phyloP scores from a whole-genome alignment of 2,113 vertebrate species.

The Aviceda subcristata region DNA sequence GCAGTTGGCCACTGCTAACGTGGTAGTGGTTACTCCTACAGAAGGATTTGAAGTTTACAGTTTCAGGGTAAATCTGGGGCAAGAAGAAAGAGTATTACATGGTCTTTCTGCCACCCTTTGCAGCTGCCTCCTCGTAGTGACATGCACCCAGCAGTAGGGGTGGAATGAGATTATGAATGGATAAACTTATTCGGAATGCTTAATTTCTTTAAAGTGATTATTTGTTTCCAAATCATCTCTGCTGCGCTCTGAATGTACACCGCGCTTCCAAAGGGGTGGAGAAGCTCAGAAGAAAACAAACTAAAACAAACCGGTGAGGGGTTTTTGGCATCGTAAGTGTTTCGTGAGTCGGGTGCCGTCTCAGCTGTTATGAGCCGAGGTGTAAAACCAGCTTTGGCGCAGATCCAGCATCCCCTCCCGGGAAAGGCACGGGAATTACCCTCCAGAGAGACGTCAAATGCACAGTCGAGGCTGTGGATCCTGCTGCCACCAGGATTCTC shows the following conservation, averaged over 20 bases:
- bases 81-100: not conserved
- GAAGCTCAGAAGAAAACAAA: not conserved
- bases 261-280: not conserved
- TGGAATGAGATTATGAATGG: not conserved
- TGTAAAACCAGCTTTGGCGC: not conserved
- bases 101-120: not conserved
- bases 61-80: not conserved
- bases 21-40: not conserved
- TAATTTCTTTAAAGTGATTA: not conserved
- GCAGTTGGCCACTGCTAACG: not conserved
- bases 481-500: not conserved
- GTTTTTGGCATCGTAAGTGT: not conserved
- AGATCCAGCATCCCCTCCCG: not conserved
- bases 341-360: accelerated
- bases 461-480: not conserved
- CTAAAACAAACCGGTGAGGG: accelerated
- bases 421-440: not conserved
- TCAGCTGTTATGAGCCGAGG: not conserved
- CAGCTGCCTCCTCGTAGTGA: not conserved
- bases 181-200: not conserved
- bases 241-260: not conserved
- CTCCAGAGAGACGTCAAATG: not conserved
- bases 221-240: not conserved
- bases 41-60: not conserved
- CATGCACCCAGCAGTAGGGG: accelerated